These are phyloP conservation scores for Hirtodrosophila histrioides DNA, from an alignment of 2,888 invertebrate genomes.

Conservation along the genomic window DNA sequence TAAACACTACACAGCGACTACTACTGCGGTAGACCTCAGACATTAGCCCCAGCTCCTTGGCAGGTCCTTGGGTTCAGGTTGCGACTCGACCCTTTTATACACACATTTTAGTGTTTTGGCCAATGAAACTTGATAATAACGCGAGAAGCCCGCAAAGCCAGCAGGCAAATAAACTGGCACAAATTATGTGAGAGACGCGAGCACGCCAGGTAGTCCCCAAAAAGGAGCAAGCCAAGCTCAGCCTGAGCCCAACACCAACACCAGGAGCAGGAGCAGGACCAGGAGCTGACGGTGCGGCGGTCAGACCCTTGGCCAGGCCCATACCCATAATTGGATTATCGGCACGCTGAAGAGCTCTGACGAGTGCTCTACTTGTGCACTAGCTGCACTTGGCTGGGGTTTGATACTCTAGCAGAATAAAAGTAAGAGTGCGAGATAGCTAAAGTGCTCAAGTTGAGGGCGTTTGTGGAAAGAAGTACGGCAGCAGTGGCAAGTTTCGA, in stretches of 20 bases:
- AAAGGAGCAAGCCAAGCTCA: constrained; percentile 3
- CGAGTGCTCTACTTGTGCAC: constrained; percentile 65
- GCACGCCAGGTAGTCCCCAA: constrained; percentile 18
- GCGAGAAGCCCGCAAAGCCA: constrained; percentile 48
- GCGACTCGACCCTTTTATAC: constrained; percentile 71
- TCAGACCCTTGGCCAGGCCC: constrained; percentile 44
- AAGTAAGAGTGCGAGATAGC: constrained; percentile 48
- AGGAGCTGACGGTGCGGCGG: constrained; percentile 5
- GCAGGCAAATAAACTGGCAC: constrained; percentile 65
- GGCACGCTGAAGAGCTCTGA: constrained; percentile 65
- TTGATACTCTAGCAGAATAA: constrained; percentile 46
- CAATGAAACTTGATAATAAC: constrained; percentile 74
- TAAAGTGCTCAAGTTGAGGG: constrained; percentile 26
- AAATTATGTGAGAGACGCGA: constrained; percentile 67
- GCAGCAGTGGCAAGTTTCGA: background rate
- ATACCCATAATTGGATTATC: constrained; percentile 74
- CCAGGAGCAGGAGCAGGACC: background rate
- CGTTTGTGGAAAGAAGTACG: too few species aligned
- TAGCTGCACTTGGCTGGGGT: constrained; percentile 49
- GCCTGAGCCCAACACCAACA: background rate
- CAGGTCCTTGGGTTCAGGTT: constrained; percentile 49
- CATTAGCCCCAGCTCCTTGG: constrained; percentile 39
- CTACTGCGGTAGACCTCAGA: constrained; percentile 40
- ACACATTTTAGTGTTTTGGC: constrained; percentile 62
- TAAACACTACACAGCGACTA: constrained; percentile 3